phyloP scores from a whole-genome alignment of 2,113 vertebrate species.

The Plecotus auritus region DNA sequence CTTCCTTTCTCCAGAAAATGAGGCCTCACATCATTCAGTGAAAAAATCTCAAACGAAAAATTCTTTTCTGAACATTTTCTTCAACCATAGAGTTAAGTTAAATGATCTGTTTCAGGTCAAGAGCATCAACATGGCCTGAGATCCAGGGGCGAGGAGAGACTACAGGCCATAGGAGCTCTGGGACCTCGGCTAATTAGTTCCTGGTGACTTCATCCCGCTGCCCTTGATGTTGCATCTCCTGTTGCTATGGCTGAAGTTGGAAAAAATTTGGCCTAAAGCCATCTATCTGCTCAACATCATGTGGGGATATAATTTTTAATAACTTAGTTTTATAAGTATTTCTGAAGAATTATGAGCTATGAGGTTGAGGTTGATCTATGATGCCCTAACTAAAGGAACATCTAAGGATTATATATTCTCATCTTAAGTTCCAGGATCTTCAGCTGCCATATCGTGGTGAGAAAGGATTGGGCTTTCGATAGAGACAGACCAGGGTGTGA shows the following conservation, averaged over 20 bases:
- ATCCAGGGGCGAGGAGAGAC: background rate
- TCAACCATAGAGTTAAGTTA: background rate
- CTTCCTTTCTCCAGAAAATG: background rate
- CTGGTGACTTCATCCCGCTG: background rate
- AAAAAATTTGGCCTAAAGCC: background rate
- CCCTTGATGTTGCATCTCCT: background rate
- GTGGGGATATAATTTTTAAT: background rate
- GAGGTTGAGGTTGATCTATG: background rate
- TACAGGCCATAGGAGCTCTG: background rate
- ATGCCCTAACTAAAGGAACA: background rate
- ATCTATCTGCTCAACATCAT: background rate
- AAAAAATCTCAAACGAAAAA: background rate
- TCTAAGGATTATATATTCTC: background rate
- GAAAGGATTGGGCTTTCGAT: background rate
- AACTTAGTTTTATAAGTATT: background rate
- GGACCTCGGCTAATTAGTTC: background rate
- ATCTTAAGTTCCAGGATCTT: background rate
- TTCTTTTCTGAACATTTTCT: background rate
- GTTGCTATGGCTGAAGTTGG: background rate
- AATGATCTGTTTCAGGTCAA: background rate
- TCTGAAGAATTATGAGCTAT: background rate
- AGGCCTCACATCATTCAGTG: background rate
- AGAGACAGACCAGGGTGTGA: background rate
- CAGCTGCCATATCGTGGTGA: background rate
- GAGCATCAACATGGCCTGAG: background rate